phyloP scores from a whole-genome alignment of 2,113 vertebrate genomes.

The Tychaedon coryphoeus region DNA sequence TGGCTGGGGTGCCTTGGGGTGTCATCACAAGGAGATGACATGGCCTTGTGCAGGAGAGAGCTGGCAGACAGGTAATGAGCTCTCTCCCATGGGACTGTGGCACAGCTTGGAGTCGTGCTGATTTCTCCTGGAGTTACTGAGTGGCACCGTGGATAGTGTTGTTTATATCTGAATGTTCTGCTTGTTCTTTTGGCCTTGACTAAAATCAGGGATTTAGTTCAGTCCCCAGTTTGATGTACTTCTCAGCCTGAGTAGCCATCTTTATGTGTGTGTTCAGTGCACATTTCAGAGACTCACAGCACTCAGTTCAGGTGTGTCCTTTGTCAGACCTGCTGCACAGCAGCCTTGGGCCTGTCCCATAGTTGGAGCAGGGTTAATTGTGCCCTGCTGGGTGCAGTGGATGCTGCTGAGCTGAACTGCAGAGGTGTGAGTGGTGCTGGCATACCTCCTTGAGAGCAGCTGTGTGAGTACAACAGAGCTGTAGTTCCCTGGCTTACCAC shows the following conservation, averaged over 20 bases:
- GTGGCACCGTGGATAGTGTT: background rate
- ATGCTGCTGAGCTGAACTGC: background rate
- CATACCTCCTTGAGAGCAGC: background rate
- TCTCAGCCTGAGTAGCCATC: background rate
- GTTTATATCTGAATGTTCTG: background rate
- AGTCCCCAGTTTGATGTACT: background rate
- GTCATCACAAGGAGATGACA: background rate
- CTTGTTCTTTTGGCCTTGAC: background rate
- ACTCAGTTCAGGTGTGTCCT: background rate
- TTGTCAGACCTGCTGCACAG: background rate
- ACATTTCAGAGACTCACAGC: background rate
- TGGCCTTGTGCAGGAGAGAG: background rate
- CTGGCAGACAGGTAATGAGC: background rate
- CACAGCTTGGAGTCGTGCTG: fast-evolving
- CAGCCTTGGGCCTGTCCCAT: background rate
- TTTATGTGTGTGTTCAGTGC: background rate
- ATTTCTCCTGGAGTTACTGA: background rate
- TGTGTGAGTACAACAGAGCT: background rate
- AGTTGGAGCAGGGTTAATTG: background rate
- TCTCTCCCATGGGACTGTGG: fast-evolving
- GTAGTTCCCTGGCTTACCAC: background rate
- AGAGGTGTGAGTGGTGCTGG: background rate
- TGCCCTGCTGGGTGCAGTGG: background rate
- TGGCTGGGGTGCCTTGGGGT: background rate
- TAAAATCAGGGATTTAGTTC: background rate